These are phyloP conservation scores for Pristionchus entomophagus DNA, from an alignment of 2,888 invertebrate genomes.

Conservation along the genomic window DNA sequence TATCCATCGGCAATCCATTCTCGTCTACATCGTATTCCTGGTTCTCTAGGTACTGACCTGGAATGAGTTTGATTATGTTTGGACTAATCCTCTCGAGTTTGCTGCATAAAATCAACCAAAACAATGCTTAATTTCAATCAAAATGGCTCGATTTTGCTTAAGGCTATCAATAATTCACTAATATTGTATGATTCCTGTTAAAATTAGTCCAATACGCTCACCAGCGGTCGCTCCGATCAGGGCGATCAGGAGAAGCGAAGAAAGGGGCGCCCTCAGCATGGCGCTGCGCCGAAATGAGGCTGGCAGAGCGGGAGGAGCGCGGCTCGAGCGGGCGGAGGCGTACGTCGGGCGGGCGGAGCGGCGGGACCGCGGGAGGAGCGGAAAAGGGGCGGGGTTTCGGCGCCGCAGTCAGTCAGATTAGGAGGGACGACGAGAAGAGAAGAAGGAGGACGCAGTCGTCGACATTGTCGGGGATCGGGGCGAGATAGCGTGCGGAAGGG, in stretches of 20 bases:
- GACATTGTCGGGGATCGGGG: no score
- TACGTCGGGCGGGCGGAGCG: not conserved
- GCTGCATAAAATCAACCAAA: no score
- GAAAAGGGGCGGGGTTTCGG: constrained; percentile 26
- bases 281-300: constrained; percentile 17
- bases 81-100: no score
- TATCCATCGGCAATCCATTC: constrained; percentile 23
- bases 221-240: not conserved
- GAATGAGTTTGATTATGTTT: not conserved
- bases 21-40: constrained; percentile 39
- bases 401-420: not conserved
- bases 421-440: not conserved
- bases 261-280: constrained; percentile 9
- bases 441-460: no score
- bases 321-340: not conserved
- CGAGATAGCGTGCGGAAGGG: no score
- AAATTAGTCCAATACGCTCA: not conserved
- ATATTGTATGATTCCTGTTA: not conserved
- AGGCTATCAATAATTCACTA: no score
- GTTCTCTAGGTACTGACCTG: constrained; percentile 32
- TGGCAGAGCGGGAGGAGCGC: no score
- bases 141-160: no score
- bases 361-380: not conserved
- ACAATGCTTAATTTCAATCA: no score
- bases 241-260: not conserved